Evolutionary conservation across 2,888 invertebrate species (phyloP), one percentile per base, ranked within the genome.

Genomic region (Noctua fimbriata): DNA sequence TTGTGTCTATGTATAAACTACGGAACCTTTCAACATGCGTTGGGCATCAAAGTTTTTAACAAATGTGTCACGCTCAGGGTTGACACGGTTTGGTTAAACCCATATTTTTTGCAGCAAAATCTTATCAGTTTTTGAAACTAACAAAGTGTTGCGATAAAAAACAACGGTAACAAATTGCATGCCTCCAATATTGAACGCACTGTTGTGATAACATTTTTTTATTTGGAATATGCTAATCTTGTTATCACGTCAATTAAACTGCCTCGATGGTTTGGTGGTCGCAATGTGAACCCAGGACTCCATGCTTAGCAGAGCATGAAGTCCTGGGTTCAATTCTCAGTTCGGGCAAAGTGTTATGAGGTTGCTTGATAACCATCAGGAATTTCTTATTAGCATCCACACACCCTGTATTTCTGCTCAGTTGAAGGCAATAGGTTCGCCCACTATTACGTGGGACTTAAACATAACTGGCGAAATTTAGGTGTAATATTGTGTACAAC

Each of bases 51-150:
- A 63, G 41, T 83, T 83, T 73, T 63, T 55, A 76, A 73, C 69
- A 76, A 65, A 83, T 24, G 24, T 76, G 65, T 73, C 36, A 65
- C 65, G 65, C 65, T 21, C 66, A 75, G 24, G 47, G 36, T 36
- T 55, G 47, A 55, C 58, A n/a, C 1, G 14, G 36, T 70, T 80
- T 18, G 21, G 16, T 73, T 66, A 63, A 67, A 67, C n/a, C 67
- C 18, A 63, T 67, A 74, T 75, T 76, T 63, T 75, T 76, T 77
- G 71, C 76, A 78, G 66, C 10, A 49, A 65, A 75, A 10, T 74
- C 63, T 70, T 87, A 87, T 87, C 85, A 78, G 72, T 70, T 75
- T 83, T 77, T 77, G 32, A 65, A 78, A 72, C 52, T 65, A 79
- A 84, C 72, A 69, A 75, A 67, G 49, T 60, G 66, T 28, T 32